Conservation (phyloP, 2,797 vertebrate genomes). For the Zalophus californianus region DNA sequence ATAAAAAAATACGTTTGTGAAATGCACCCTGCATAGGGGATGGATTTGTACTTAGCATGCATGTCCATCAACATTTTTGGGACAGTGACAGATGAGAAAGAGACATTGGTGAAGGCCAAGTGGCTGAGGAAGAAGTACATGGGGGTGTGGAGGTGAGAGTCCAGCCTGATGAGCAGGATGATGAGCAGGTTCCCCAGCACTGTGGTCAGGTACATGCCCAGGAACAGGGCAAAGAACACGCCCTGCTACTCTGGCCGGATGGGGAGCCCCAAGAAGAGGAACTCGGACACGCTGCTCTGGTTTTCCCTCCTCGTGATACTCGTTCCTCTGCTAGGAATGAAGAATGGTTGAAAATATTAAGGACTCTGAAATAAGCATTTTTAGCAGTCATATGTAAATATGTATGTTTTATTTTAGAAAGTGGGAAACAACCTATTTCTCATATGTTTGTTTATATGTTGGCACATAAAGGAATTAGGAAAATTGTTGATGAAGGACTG, state of each 20-base stretch:
- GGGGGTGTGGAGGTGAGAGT: constrained; percentile 48
- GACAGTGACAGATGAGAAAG: constrained; percentile 65
- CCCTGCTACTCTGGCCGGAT: fast-evolving
- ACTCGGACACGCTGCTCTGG: not conserved
- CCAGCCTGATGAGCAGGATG: constrained; percentile 68
- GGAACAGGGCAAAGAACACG: fast-evolving
- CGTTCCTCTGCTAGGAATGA: not conserved
- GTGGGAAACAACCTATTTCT: not conserved
- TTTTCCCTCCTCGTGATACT: not conserved
- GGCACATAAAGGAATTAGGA: not conserved
- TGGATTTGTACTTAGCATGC: not conserved
- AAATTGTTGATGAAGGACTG: not conserved
- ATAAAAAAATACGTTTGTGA: constrained; percentile 72
- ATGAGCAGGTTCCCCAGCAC: constrained; percentile 76
- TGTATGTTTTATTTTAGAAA: not conserved
- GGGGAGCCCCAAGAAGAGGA: constrained; percentile 74
- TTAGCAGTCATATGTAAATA: not conserved
- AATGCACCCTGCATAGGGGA: constrained; percentile 58
- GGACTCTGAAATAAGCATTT: not conserved
- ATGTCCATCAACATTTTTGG: constrained; percentile 68
- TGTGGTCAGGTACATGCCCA: constrained; percentile 55
- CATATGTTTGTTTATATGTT: not conserved
- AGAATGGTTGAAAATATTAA: not conserved
- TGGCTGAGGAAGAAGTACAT: constrained; percentile 80
- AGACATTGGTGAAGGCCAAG: constrained; percentile 64